Conservation (phyloP, 2,113 vertebrate species). For the Uria lomvia region DNA sequence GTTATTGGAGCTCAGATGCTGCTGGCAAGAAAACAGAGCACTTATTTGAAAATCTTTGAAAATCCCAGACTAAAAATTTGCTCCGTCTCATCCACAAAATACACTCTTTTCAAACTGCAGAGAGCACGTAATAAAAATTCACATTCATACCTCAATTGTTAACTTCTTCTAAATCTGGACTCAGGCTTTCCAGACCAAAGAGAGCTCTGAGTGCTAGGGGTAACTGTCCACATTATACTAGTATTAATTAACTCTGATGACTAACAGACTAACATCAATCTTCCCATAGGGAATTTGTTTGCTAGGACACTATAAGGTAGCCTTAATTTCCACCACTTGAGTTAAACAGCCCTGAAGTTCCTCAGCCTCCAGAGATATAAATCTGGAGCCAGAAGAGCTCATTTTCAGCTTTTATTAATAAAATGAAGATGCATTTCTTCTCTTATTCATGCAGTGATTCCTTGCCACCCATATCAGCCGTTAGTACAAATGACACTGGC, state of each 20-base stretch:
- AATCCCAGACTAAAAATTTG: background rate
- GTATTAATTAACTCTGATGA: background rate
- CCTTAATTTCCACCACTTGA: background rate
- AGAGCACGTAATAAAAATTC: background rate
- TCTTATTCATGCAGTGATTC: constrained; percentile 23
- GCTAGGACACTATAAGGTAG: background rate
- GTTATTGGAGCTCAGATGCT: background rate
- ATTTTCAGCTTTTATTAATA: constrained; percentile 22
- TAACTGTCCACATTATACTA: background rate
- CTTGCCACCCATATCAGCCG: background rate
- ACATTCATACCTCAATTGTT: background rate
- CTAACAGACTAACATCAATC: background rate
- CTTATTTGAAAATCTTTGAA: background rate
- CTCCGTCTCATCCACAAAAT: background rate
- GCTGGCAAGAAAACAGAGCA: background rate
- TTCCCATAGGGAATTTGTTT: background rate
- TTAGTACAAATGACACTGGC: constrained; percentile 30
- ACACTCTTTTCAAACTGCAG: background rate
- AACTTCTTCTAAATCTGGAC: background rate
- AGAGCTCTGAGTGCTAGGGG: background rate
- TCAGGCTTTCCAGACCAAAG: background rate
- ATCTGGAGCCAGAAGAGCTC: background rate
- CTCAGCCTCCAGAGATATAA: background rate
- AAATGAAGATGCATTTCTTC: constrained; percentile 43
- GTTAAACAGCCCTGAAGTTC: background rate